Evolutionary conservation across 2,888 invertebrate genomes (phyloP), one percentile per base, ranked within the genome.

Genomic region (Drosophila nigritarsus): DNA sequence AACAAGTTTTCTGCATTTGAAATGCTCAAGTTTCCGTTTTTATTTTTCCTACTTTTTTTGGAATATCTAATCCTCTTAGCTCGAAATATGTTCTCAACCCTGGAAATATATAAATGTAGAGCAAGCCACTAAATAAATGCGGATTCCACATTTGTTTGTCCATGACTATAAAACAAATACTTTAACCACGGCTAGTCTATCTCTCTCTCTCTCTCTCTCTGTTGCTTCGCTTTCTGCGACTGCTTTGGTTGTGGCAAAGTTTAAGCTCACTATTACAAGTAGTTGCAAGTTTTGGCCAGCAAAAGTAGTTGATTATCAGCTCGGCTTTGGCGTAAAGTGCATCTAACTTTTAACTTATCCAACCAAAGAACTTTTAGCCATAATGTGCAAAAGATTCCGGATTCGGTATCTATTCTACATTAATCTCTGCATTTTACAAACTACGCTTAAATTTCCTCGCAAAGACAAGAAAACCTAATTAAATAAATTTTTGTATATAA

Each of bases 21-120:
- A 89, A 72, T 65, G 62, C 29, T 63, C 38, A 5, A 8, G 5
- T 27, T 32, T 51, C 6, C 9, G 3, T 32, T 51, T 8, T n/a
- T 68, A 53, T 64, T 67, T 64, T 67, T 75, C 66, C 30, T 9
- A 30, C 30, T 30, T 65, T n/a, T 34, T 34, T 6, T 1, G n/a
- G 4, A 18, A 30, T 64, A 54, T 24, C 51, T 76, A 89, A 85
- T 89, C 85, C 85, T 82, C 89, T 83, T 89, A 83, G 61, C 49
- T 66, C 30, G 32, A 70, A 74, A 61, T 54, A 64, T 15, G 40
- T 59, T 27, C 45, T 66, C 59, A 32, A 0, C 5, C 5, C 18
- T 11, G 13, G 0, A 24, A 20, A 24, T 27, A 2, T 20, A 30
- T 20, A 53, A 65, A 61, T 59, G 64, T 18, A 54, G 48, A 13